Evolutionary conservation across 2,888 invertebrate species (phyloP).

Genomic region (Vesta saturnalis): DNA sequence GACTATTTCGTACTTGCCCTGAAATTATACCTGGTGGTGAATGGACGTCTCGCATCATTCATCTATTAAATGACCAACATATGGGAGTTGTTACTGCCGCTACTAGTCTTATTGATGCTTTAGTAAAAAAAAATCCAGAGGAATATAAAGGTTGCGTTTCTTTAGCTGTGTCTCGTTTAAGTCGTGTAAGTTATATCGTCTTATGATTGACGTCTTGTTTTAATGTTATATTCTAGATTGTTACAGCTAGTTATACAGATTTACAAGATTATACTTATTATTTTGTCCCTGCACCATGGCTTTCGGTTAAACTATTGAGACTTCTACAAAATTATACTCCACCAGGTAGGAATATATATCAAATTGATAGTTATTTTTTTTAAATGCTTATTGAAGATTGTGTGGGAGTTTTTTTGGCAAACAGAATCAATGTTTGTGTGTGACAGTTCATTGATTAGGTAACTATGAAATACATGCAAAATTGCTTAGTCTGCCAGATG

Average conservation of each 20-base stretch:
- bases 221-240: constrained; percentile 74
- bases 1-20: constrained; percentile 93
- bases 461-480: too few relatives aligned
- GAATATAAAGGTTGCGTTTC: constrained; percentile 99
- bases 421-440: too few relatives aligned
- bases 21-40: constrained; percentile 97
- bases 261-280: constrained; percentile 99
- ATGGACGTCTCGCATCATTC: constrained; percentile 99
- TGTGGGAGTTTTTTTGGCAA: too few relatives aligned
- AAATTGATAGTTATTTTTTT: too few relatives aligned
- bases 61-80: constrained; percentile 98
- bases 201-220: not conserved
- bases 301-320: constrained; percentile 95
- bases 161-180: constrained; percentile 95
- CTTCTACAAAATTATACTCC: constrained; percentile 98
- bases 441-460: too few relatives aligned
- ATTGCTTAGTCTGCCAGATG: too few relatives aligned
- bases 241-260: constrained; percentile 98
- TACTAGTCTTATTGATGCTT: constrained; percentile 95
- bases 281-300: constrained; percentile 99
- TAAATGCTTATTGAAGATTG: too few relatives aligned
- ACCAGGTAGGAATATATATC: constrained; percentile 75
- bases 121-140: constrained; percentile 98
- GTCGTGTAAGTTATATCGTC: constrained; percentile 71
- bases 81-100: constrained; percentile 99